Conservation (phyloP, 2,888 invertebrate genomes). For the Axea sp. region DNA sequence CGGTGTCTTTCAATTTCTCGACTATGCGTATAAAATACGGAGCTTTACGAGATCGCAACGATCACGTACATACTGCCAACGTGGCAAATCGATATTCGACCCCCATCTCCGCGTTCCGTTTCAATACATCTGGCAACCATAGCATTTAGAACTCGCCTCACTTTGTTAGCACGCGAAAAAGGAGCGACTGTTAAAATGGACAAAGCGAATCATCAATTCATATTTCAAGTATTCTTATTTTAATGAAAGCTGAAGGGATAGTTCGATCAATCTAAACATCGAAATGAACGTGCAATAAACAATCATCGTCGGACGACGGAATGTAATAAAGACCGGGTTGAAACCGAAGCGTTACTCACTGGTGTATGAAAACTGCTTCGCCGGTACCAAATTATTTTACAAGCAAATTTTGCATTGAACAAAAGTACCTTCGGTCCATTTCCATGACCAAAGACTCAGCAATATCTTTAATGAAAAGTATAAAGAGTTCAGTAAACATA, state of each 20-base stretch:
- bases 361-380: too few species aligned
- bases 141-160: conserved; percentile 58
- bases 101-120: conserved; percentile 64
- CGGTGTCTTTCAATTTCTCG: conserved; percentile 71
- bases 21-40: conserved; percentile 67
- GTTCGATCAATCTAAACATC: conserved; percentile 14
- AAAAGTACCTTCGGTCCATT: too few species aligned
- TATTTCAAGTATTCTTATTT: conserved; percentile 30
- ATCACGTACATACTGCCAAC: conserved; percentile 66
- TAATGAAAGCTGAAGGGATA: conserved; percentile 23
- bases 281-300: conserved; percentile 23
- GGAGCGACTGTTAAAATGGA: conserved; percentile 17
- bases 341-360: too few species aligned
- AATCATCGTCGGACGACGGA: too few species aligned
- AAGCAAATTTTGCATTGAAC: conserved; percentile 35
- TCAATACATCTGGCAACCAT: conserved; percentile 63
- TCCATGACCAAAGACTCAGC: too few species aligned
- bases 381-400: conserved; percentile 18
- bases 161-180: conserved; percentile 49
- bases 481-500: too few species aligned
- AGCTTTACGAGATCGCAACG: conserved; percentile 67
- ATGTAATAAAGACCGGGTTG: too few species aligned
- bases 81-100: conserved; percentile 73
- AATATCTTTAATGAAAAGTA: too few species aligned
- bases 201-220: conserved; percentile 28